A percentile compares a stretch with the other conserved stretches of the same genome.
These are phyloP conservation scores for Epizoanthus ramosus DNA, from an alignment of 92 coral and sea anemone genomes.

Conservation along the genomic window DNA sequence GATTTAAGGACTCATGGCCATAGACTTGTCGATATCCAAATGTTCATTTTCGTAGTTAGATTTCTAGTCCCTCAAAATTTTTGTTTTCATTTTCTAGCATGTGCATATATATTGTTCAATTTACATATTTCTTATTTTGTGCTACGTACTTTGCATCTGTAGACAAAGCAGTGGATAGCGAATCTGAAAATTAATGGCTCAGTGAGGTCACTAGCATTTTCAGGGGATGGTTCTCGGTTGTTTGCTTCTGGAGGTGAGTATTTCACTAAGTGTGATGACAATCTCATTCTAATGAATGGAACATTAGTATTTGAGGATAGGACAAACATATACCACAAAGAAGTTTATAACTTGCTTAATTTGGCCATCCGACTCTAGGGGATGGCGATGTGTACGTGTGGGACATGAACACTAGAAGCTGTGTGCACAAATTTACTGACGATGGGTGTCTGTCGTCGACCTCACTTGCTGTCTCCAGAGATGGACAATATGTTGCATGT, in stretches of 20 bases:
- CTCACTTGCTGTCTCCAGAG: slow-evolving; percentile 79
- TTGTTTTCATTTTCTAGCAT: background rate
- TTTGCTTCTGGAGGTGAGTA: slow-evolving; percentile 83
- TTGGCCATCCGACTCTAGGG: slow-evolving; percentile 40
- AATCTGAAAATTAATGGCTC: slow-evolving; percentile 94
- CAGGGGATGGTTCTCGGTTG: slow-evolving; percentile 88
- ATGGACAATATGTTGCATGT: slow-evolving; percentile 91
- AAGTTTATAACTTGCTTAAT: background rate
- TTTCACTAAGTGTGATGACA: background rate
- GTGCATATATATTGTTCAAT: background rate
- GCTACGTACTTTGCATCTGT: background rate
- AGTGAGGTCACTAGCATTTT: slow-evolving; percentile 75
- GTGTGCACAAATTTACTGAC: slow-evolving; percentile 95
- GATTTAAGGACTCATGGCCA: no score
- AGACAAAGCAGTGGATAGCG: slow-evolving; percentile 99
- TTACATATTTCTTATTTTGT: background rate
- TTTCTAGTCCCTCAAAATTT: background rate
- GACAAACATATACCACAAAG: no score
- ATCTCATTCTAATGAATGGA: background rate
- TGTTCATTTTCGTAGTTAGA: no score
- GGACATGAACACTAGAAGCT: slow-evolving; percentile 88
- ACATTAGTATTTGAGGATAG: no score
- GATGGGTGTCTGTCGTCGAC: slow-evolving; percentile 92
- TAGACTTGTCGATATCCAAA: no score
- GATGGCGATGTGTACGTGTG: slow-evolving; percentile 98